Evolutionary conservation across 1,140 invertebrate genomes (phyloP).

Genomic region (Ericerus pela): DNA sequence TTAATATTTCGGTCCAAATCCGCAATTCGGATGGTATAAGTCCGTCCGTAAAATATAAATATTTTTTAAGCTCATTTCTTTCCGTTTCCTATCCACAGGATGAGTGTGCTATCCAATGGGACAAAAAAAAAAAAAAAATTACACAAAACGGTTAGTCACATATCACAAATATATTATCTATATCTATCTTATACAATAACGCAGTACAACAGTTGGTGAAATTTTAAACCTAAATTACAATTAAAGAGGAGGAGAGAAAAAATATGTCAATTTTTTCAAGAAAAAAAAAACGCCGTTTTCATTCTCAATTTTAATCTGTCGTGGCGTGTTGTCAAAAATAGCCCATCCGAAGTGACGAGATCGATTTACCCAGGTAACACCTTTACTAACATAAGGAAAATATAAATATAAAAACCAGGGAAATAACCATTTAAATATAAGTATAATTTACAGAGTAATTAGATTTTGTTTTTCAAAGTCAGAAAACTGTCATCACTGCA

Average conservation of each 20-base stretch:
- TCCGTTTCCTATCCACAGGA: conserved; percentile 7
- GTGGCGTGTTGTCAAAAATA: background rate
- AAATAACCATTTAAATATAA: too few relatives aligned
- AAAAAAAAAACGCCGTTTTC: too few relatives aligned
- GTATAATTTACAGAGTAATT: too few relatives aligned
- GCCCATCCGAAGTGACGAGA: background rate
- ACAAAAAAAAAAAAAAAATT: conserved; percentile 9
- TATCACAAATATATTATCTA: background rate
- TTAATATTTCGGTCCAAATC: conserved; percentile 8
- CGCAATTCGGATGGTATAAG: conserved; percentile 5
- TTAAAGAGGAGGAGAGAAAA: background rate
- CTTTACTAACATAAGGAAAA: conserved; percentile 2
- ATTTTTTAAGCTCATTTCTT: conserved; percentile 1
- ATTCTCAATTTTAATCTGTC: too few relatives aligned
- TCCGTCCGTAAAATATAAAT: conserved; percentile 3
- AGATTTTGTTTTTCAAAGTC: too few relatives aligned
- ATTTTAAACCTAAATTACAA: background rate
- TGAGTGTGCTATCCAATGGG: conserved; percentile 9
- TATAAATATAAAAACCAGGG: conserved; percentile 3
- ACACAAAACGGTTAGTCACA: conserved; percentile 6
- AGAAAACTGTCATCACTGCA: too few relatives aligned
- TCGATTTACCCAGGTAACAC: conserved; percentile 5
- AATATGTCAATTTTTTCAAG: background rate
- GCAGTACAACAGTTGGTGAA: conserved; percentile 1
- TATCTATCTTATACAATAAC: conserved; percentile 1